Base-by-base conservation (phyloP, 2,113 vertebrate genomes). In the Riparia riparia region DNA sequence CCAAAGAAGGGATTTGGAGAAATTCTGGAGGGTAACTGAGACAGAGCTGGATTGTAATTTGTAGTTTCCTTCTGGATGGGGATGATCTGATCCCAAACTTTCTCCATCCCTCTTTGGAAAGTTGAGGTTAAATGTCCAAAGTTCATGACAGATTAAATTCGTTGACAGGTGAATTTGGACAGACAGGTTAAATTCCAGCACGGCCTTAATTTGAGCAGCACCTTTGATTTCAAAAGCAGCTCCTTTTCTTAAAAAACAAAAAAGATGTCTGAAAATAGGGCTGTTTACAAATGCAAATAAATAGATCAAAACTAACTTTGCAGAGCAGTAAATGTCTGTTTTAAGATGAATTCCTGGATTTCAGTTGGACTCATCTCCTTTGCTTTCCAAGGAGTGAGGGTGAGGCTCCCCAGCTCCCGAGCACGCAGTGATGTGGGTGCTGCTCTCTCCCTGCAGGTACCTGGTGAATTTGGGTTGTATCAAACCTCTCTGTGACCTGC, bases 401-500 rank as follows among this genome's bases (percentile, higher is more conserved):
- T 20, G 63, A 18, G 24, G 54, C 31, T 56, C 26, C 34, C 44
- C 78, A 29, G 32, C 21, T 42, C 44, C 61, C 44, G 45, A 41
- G 1, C 31, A 16, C 5, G 1, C 53, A 10, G 31, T 9, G 57
- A 2, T 20, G 47, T 25, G 32, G 21, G 17, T 34, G 87, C 42
- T 77, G 26, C 31, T 85, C 49, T 77, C 82, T 65, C 22, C 3
- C 71, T 34, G 44, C 89, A 99, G 99, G 85, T 99, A 99, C 94
- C 97, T 99, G 93, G 99, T 99, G 41, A 99, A 99, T 93, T 93
- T 99, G 97, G 99, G 99, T 77, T 99, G 99, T 78, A 99, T 99
- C 95, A 99, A 99, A 69, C 99, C 99, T 9, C 97, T 99, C 11
- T 99, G 99, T 70, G 99, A 99, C 92, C 98, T 99, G 90, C 98